These are phyloP conservation scores for Aphelocoma coerulescens DNA, from an alignment of 2,113 vertebrate species.

Conservation along the genomic window DNA sequence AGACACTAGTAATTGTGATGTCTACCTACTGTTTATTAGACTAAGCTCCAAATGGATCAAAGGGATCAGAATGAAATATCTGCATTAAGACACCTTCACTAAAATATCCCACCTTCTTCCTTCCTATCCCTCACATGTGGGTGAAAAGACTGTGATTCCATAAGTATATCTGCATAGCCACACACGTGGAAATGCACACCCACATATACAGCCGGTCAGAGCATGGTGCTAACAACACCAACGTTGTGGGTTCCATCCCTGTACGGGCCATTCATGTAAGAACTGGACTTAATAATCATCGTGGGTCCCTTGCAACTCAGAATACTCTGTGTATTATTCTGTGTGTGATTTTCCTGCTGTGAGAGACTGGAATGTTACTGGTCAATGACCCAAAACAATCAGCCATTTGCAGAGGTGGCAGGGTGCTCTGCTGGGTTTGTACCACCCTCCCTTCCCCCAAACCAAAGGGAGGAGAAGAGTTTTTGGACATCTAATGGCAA, in stretches of 20 bases:
- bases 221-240: neutral
- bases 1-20: neutral
- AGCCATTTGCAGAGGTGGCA: neutral
- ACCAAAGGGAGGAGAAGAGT: neutral
- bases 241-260: no score
- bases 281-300: no score
- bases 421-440: neutral
- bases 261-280: neutral
- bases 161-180: neutral
- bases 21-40: neutral
- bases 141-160: neutral
- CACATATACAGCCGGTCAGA: neutral
- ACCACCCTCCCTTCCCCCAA: neutral
- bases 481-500: neutral
- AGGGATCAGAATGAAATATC: neutral
- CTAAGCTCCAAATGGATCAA: neutral
- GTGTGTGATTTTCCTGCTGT: neutral
- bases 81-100: neutral
- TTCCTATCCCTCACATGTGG: neutral
- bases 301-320: neutral
- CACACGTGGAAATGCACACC: fast-evolving
- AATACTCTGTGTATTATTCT: neutral
- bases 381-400: neutral
- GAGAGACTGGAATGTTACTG: neutral
- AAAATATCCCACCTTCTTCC: neutral